These are phyloP conservation scores for Brienomyrus longianalis DNA, from an alignment of 2,113 vertebrate genomes.

Conservation along the genomic window DNA sequence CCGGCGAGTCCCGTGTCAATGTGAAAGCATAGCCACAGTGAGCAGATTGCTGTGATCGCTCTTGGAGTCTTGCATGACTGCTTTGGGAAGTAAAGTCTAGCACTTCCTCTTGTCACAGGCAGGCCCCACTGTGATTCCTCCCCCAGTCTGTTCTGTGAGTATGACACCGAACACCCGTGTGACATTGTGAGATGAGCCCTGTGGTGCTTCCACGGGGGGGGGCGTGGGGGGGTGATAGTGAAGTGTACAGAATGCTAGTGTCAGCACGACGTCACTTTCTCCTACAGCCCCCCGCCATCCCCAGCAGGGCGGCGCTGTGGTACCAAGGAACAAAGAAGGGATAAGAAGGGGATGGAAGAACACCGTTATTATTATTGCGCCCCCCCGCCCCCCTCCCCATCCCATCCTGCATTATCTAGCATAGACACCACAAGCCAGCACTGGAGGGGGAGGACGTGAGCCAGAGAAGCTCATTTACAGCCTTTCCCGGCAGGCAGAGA, in stretches of 20 bases:
- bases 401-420: not conserved
- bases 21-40: not conserved
- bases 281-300: not conserved
- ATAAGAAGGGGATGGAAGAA: not conserved
- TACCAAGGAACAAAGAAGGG: not conserved
- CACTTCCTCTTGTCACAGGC: not conserved
- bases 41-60: not conserved
- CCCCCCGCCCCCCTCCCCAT: too few relatives aligned
- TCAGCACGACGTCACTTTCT: not conserved
- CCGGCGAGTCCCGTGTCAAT: not conserved
- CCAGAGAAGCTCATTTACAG: slow-evolving; percentile 17
- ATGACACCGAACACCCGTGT: not conserved
- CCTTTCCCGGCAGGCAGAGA: not conserved
- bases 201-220: not conserved
- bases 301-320: not conserved
- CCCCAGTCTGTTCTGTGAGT: not conserved
- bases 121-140: not conserved
- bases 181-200: not conserved
- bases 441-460: not conserved
- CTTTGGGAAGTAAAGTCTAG: not conserved
- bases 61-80: not conserved
- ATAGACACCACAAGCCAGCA: not conserved
- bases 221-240: not conserved
- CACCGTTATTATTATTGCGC: not conserved
- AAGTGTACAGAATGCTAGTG: not conserved